Conservation (phyloP, 2,888 invertebrate species). For the Ganaspis brasiliensis region DNA sequence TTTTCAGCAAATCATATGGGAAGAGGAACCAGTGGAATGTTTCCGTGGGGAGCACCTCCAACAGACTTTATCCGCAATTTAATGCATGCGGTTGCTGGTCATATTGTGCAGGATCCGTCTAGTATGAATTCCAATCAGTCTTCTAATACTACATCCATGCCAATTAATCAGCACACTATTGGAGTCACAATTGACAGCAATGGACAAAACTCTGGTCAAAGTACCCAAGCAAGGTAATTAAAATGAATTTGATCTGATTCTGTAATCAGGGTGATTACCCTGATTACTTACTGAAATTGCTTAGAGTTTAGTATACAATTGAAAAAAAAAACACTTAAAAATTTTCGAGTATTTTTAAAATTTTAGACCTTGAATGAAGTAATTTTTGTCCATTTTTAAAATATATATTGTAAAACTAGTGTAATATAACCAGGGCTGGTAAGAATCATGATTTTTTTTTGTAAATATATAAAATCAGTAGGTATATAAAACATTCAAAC, state of each 20-base stretch:
- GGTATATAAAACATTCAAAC: no score
- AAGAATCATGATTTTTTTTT: no score
- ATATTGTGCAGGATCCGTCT: constrained; percentile 76
- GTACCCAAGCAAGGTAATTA: constrained; percentile 76
- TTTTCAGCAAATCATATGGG: constrained; percentile 57
- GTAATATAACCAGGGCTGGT: no score
- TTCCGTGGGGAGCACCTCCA: constrained; percentile 80
- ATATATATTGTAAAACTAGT: no score
- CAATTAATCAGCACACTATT: constrained; percentile 66
- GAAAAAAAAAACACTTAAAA: no score
- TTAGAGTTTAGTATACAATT: no score
- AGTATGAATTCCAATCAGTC: constrained; percentile 58
- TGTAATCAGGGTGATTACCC: no score
- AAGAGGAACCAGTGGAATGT: constrained; percentile 69
- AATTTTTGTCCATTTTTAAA: no score
- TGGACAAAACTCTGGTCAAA: constrained; percentile 74
- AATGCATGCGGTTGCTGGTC: constrained; percentile 82
- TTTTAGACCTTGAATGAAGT: no score
- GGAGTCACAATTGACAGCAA: constrained; percentile 67
- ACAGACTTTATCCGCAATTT: constrained; percentile 83
- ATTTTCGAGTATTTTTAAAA: no score
- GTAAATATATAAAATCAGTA: no score
- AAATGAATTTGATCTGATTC: not conserved
- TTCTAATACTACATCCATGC: constrained; percentile 60
- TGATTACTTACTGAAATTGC: no score